Conservation (phyloP, 2,797 vertebrate genomes). For the Typhlichthys subterraneus region DNA sequence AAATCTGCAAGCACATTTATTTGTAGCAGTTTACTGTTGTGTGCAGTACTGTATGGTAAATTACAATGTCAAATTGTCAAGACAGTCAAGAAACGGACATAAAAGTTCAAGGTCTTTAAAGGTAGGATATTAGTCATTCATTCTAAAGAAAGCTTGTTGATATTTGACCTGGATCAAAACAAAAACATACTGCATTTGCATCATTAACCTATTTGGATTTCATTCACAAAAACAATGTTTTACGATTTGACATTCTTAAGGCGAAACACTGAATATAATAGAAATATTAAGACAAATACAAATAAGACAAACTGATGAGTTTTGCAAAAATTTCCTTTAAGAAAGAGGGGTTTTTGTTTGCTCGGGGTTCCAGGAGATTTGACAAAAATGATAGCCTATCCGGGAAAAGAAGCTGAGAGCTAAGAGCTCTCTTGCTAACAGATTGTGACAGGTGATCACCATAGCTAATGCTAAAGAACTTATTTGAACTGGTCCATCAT, state of each 20-base stretch:
- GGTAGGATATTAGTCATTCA: no score
- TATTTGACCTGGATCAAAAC: no score
- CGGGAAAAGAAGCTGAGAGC: conserved; percentile 46
- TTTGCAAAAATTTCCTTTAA: conserved; percentile 63
- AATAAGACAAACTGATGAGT: conserved; percentile 19
- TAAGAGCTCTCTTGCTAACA: conserved; percentile 25
- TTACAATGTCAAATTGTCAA: no score
- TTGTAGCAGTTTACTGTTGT: no score
- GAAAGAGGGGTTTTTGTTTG: conserved; percentile 59
- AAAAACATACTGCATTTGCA: no score
- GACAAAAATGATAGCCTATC: conserved; percentile 19
- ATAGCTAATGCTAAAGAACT: conserved; percentile 55
- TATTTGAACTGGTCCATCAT: conserved; percentile 67
- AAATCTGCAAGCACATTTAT: no score
- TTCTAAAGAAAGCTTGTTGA: no score
- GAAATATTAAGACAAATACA: no score
- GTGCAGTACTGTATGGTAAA: no score
- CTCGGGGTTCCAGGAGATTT: conserved; percentile 49
- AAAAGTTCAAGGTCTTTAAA: no score
- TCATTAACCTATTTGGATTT: neutral
- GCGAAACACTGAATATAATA: no score
- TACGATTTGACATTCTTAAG: neutral
- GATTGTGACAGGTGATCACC: conserved; percentile 41
- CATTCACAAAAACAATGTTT: neutral
- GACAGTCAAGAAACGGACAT: no score